Conservation (phyloP, 2,113 vertebrate species). For the Cyphomyrus discorhynchus region DNA sequence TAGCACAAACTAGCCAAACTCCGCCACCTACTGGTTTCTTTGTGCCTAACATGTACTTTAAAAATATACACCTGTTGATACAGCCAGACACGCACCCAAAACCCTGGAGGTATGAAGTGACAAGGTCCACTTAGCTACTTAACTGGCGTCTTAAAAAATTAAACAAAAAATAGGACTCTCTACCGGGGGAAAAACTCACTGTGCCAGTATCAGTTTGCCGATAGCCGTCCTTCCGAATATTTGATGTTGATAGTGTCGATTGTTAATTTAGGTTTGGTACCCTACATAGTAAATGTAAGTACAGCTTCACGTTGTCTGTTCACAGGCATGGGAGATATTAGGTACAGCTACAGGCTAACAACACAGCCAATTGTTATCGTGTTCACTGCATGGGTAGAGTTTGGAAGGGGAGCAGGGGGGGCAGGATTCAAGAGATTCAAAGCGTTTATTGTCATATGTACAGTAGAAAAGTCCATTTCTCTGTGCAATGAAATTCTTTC, state of each 20-base stretch:
- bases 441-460: too few relatives aligned
- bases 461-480: too few relatives aligned
- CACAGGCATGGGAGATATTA: not conserved
- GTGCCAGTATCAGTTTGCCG: not conserved
- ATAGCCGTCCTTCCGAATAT: not conserved
- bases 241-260: not conserved
- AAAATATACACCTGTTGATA: not conserved
- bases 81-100: not conserved
- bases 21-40: not conserved
- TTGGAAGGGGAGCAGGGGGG: not conserved
- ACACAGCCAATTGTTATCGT: not conserved
- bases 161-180: not conserved
- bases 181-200: not conserved
- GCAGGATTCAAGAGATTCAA: too few relatives aligned
- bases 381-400: not conserved
- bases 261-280: not conserved
- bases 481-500: too few relatives aligned
- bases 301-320: not conserved
- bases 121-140: not conserved
- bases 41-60: not conserved
- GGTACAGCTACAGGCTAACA: not conserved
- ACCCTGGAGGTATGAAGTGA: not conserved
- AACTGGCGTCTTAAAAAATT: not conserved
- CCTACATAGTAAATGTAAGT: not conserved
- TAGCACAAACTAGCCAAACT: not conserved